Evolutionary conservation across 2,888 invertebrate species (phyloP).

Genomic region (Bombylius major): DNA sequence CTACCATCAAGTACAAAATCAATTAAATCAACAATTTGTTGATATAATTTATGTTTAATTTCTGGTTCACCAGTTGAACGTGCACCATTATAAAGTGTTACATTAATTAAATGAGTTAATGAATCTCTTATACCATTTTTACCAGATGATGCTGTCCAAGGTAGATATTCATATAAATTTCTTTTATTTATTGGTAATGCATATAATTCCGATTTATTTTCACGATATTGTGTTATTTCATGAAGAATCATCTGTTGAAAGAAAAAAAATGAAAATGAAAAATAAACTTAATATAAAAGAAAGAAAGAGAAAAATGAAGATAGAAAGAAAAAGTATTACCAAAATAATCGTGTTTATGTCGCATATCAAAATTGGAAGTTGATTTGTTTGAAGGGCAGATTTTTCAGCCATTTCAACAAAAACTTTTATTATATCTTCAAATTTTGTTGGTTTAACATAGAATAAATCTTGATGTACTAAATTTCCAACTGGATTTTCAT

Average conservation of each 20-base stretch:
- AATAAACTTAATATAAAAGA: too few relatives aligned
- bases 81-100: constrained; percentile 28
- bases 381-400: constrained; percentile 42
- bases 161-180: constrained; percentile 47
- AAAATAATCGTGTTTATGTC: constrained; percentile 47
- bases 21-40: constrained; percentile 55
- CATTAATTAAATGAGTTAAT: constrained; percentile 36
- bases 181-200: constrained; percentile 33
- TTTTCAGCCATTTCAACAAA: constrained; percentile 48
- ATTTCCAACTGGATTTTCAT: constrained; percentile 36
- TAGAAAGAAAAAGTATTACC: constrained; percentile 22
- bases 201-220: constrained; percentile 43
- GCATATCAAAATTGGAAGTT: constrained; percentile 42
- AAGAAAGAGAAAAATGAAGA: too few relatives aligned
- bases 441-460: constrained; percentile 54
- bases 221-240: constrained; percentile 51
- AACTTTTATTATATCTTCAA: constrained; percentile 52
- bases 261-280: constrained; percentile 7
- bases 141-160: constrained; percentile 61
- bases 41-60: constrained; percentile 42
- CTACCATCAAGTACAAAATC: constrained; percentile 63
- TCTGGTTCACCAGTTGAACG: constrained; percentile 35
- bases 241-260: constrained; percentile 43
- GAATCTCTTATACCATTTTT: constrained; percentile 40
- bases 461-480: constrained; percentile 63